Conservation (phyloP, 2,888 invertebrate genomes). For the Eumerus sabulonum region DNA sequence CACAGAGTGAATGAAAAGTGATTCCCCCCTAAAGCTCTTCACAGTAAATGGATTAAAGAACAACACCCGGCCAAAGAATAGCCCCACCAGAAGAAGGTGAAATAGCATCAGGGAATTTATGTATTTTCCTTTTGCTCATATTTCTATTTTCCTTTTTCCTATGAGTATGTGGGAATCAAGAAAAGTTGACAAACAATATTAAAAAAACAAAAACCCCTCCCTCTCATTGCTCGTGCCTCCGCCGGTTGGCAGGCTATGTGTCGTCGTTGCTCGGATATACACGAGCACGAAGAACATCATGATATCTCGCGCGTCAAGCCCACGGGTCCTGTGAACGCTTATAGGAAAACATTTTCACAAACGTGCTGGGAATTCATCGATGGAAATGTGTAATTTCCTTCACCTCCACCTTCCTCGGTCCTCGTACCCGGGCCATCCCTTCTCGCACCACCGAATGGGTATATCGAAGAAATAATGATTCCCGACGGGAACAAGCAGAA, state of each 20-base stretch:
- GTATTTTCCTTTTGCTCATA: not conserved
- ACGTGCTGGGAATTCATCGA: slow-evolving; percentile 67
- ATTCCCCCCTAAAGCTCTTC: slow-evolving; percentile 65
- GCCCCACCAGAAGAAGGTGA: slow-evolving; percentile 53
- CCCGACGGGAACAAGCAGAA: slow-evolving; percentile 35
- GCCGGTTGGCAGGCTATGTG: not conserved
- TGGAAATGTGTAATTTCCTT: slow-evolving; percentile 59
- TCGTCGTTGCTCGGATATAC: not conserved
- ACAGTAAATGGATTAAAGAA: slow-evolving; percentile 52
- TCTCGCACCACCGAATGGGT: too few species aligned
- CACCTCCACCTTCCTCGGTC: slow-evolving; percentile 14
- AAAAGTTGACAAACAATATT: slow-evolving; percentile 62
- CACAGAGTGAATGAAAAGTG: slow-evolving; percentile 62
- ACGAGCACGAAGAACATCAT: slow-evolving; percentile 34
- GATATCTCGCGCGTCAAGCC: slow-evolving; percentile 61
- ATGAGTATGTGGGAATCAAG: slow-evolving; percentile 20
- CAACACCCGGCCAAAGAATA: slow-evolving; percentile 33
- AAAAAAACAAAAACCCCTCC: slow-evolving; percentile 15
- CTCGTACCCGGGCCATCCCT: too few species aligned
- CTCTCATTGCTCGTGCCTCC: slow-evolving; percentile 35
- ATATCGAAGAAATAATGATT: slow-evolving; percentile 60
- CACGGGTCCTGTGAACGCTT: slow-evolving; percentile 65
- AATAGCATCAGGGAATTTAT: slow-evolving; percentile 66
- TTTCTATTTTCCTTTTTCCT: not conserved
- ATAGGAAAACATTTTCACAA: slow-evolving; percentile 64